phyloP scores from a whole-genome alignment of 2,797 vertebrate species.

The Liparis tanakae region DNA sequence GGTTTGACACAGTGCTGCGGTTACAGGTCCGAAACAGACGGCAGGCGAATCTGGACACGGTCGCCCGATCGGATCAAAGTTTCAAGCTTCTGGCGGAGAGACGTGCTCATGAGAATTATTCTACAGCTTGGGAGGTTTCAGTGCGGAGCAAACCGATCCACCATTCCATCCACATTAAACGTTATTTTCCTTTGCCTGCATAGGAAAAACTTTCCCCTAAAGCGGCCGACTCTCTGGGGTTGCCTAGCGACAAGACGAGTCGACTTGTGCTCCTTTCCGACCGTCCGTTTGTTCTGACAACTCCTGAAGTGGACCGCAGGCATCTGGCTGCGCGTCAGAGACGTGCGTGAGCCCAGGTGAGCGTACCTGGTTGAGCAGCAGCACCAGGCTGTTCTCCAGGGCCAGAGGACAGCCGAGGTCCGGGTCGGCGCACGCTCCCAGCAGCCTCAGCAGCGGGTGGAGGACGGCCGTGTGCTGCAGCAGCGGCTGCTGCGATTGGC shows the following conservation, averaged over 20 bases:
- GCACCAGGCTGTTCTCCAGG: conserved; percentile 91
- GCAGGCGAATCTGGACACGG: neutral
- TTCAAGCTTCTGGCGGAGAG: neutral
- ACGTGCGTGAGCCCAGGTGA: neutral
- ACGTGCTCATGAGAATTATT: neutral
- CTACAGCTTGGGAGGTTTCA: neutral
- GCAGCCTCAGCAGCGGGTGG: conserved; percentile 88
- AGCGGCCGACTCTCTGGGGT: neutral
- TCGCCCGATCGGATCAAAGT: neutral
- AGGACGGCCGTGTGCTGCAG: conserved; percentile 89
- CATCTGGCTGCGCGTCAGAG: neutral
- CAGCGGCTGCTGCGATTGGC: conserved; percentile 92
- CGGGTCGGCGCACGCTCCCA: conserved; percentile 88
- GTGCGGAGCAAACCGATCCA: neutral
- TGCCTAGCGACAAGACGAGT: neutral
- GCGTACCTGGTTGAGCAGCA: conserved; percentile 94
- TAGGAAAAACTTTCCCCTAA: neutral
- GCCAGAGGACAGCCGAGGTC: conserved; percentile 84
- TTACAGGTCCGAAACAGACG: neutral
- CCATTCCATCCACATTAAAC: neutral
- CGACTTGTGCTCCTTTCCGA: neutral
- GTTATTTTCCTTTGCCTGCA: neutral
- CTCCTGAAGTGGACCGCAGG: too few species aligned
- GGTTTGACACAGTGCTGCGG: neutral
- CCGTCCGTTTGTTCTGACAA: neutral